Percentiles rank a stretch among this genome's conserved stretches.
These are phyloP conservation scores for Mesochorus sp. DNA, from an alignment of 2,888 invertebrate genomes.

Conservation along the genomic window DNA sequence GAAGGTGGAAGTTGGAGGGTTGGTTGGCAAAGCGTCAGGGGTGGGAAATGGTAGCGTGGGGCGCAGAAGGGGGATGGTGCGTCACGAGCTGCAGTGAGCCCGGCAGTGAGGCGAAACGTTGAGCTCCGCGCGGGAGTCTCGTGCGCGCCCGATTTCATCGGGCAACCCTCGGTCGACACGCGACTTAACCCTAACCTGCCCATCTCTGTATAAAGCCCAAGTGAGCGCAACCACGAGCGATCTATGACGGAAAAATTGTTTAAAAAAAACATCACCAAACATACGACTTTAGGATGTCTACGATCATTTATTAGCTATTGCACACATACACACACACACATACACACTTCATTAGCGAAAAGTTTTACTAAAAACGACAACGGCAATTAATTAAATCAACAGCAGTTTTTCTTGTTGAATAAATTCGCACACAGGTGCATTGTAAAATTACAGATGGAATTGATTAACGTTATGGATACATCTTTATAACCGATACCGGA, in stretches of 20 bases:
- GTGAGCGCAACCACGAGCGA: conserved; percentile 62
- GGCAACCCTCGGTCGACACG: conserved; percentile 64
- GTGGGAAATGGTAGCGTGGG: conserved; percentile 60
- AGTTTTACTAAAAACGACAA: neutral
- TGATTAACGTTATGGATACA: too few relatives aligned
- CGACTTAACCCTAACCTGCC: conserved; percentile 66
- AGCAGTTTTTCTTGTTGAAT: neutral
- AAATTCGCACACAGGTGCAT: too few relatives aligned
- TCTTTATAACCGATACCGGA: too few relatives aligned
- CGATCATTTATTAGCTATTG: neutral
- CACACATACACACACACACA: too few relatives aligned
- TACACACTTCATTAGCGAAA: too few relatives aligned
- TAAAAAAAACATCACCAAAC: neutral
- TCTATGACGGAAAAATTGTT: conserved; percentile 36
- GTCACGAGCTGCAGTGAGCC: conserved; percentile 81
- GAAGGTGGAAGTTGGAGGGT: conserved; percentile 58
- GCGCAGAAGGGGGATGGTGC: conserved; percentile 76
- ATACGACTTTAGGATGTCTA: conserved; percentile 6
- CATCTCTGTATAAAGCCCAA: conserved; percentile 59
- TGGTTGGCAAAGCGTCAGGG: conserved; percentile 62
- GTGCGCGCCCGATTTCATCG: conserved; percentile 72
- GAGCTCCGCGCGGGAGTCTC: conserved; percentile 80
- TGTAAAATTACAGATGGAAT: too few relatives aligned
- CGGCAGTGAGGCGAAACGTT: conserved; percentile 81
- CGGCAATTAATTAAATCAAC: neutral